Evolutionary conservation across 2,888 invertebrate species (phyloP), one percentile per base, ranked within the genome.

Genomic region (Cerastis rubricosa): DNA sequence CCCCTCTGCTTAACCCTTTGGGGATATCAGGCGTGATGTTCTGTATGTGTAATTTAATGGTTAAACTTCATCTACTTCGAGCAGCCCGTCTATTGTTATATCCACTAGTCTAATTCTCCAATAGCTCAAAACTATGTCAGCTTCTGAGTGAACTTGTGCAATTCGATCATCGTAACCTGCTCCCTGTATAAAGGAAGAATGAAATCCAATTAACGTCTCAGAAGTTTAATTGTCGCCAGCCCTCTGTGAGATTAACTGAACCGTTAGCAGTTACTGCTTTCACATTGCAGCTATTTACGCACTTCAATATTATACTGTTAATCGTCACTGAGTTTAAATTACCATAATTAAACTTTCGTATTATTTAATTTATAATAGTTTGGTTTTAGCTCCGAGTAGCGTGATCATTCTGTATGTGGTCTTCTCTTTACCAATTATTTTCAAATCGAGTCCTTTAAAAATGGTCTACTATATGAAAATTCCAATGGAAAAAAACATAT

Each of bases 121-220:
- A 25, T 14, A 57, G 14, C 22, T 22, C 64, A 40, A 67, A 80
- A 45, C 64, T 65, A 74, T 68, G 54, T 59, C 74, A 79, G 63
- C 22, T 57, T 68, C 43, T 25, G 40, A 80, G 74, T 69, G 25
- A 73, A 65, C 49, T 80, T 74, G 64, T 76, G 49, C 81, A 66
- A 81, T 67, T 75, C 66, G 35, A 81, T 71, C 14, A 61, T 69
- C 19, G 54, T 71, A 79, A 64, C n/a, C 43, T 35, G 70, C 47
- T 35, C 67, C 25, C 43, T 7, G 14, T 3, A 68, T 29, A 74
- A 68, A 71, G 63, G 49, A 49, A 71, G 63, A 80, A 76, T 76
- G 57, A 71, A 81, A 80, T 71, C 71, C 71, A 80, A 81, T 81
- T 80, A 81, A 76, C 25, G 9, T 67, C 51, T 51, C n/a, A 64